Evolutionary conservation across 2,888 invertebrate genomes (phyloP).

Genomic region (Argyra leucocephala): DNA sequence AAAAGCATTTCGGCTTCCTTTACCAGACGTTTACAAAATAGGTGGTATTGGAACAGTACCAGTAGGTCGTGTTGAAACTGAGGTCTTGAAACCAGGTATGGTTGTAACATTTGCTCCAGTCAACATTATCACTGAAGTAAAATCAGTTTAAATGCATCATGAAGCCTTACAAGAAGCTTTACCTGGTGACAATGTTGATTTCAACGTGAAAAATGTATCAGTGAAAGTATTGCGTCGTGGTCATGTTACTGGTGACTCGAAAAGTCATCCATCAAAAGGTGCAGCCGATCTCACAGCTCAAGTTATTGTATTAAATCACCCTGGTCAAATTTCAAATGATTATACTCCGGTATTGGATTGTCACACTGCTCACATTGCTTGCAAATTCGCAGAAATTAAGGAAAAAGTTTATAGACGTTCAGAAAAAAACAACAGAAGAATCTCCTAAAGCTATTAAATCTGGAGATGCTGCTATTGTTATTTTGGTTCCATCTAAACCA

Average conservation of each 20-base stretch:
- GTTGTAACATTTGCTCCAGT: slow-evolving; percentile 96
- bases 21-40: slow-evolving; percentile 99
- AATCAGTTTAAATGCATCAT: slow-evolving; percentile 99
- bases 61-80: slow-evolving; percentile 98
- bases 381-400: slow-evolving; percentile 97
- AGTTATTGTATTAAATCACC: slow-evolving; percentile 98
- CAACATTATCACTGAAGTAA: slow-evolving; percentile 96
- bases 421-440: slow-evolving; percentile 85
- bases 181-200: slow-evolving; percentile 99
- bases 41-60: slow-evolving; percentile 99
- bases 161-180: slow-evolving; percentile 91
- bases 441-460: slow-evolving; percentile 93
- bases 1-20: slow-evolving; percentile 94
- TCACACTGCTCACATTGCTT: slow-evolving; percentile 99
- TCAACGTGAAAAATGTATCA: slow-evolving; percentile 99
- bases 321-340: slow-evolving; percentile 96
- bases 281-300: slow-evolving; percentile 92
- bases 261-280: slow-evolving; percentile 90
- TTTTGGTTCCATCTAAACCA: slow-evolving; percentile 90
- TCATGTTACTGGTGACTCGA: slow-evolving; percentile 95
- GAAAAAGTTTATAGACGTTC: slow-evolving; percentile 99
- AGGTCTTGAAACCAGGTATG: slow-evolving; percentile 89
- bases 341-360: slow-evolving; percentile 99
- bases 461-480: slow-evolving; percentile 94
- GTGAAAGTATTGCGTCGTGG: slow-evolving; percentile 99